These are phyloP conservation scores for Nannospalax galili DNA, from an alignment of 2,113 vertebrate species.

Conservation along the genomic window DNA sequence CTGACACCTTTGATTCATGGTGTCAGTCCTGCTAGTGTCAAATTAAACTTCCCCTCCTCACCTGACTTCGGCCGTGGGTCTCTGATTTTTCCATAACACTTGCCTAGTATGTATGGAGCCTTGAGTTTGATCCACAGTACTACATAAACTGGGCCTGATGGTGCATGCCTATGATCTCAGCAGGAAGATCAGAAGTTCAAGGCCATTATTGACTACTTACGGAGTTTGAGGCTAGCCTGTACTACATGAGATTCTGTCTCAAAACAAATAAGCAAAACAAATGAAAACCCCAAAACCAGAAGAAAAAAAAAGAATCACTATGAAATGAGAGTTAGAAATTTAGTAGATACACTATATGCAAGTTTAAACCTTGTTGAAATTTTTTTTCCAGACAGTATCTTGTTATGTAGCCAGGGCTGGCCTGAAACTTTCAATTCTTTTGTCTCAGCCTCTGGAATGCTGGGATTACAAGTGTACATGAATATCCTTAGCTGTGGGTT, in stretches of 20 bases:
- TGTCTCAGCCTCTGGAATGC: not conserved
- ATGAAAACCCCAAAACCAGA: not conserved
- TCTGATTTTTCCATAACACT: too few species aligned
- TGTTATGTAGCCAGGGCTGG: not conserved
- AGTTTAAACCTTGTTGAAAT: not conserved
- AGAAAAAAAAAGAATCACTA: not conserved
- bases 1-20: too few species aligned
- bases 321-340: not conserved
- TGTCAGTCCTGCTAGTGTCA: too few species aligned
- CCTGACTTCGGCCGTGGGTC: too few species aligned
- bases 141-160: not conserved
- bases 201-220: not conserved
- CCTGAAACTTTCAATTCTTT: not conserved
- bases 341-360: not conserved
- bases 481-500: not conserved
- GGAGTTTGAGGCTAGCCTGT: not conserved
- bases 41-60: too few species aligned
- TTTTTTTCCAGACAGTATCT: not conserved
- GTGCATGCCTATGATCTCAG: not conserved
- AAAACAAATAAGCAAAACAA: not conserved
- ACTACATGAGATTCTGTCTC: not conserved
- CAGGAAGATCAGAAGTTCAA: not conserved
- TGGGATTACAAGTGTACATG: not conserved
- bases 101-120: not conserved
- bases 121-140: not conserved